Percentiles rank a stretch among this genome's conserved stretches.
Evolutionary conservation across 2,888 invertebrate genomes (phyloP).

Genomic region (Netelia inedita): DNA sequence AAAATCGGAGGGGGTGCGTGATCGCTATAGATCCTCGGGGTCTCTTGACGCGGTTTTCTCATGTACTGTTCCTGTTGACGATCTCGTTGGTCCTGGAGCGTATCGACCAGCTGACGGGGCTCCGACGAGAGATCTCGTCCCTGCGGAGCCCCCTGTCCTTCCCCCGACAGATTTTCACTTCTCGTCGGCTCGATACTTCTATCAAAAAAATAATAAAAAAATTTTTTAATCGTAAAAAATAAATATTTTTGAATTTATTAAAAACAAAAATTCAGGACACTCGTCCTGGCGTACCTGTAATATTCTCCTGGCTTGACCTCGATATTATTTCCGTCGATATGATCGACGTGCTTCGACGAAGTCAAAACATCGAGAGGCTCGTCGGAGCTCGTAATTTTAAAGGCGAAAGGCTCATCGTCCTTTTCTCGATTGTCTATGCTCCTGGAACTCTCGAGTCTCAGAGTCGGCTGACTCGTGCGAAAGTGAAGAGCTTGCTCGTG

Average conservation of each 20-base stretch:
- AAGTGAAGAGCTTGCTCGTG: constrained; percentile 71
- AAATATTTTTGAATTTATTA: not conserved
- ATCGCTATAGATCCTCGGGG: constrained; percentile 82
- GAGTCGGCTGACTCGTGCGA: constrained; percentile 74
- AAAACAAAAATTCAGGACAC: constrained; percentile 1
- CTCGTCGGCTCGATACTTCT: constrained; percentile 79
- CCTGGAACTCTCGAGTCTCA: constrained; percentile 78
- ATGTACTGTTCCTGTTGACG: constrained; percentile 70
- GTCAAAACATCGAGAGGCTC: constrained; percentile 77
- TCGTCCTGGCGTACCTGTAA: constrained; percentile 75
- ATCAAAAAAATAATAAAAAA: constrained; percentile 37
- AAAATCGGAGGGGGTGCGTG: constrained; percentile 78
- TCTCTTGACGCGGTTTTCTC: constrained; percentile 81
- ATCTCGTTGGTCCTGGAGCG: constrained; percentile 75
- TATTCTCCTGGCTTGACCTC: constrained; percentile 82
- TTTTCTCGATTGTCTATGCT: constrained; percentile 70
- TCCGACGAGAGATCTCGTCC: constrained; percentile 89
- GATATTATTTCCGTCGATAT: constrained; percentile 83
- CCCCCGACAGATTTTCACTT: constrained; percentile 88
- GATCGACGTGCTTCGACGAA: constrained; percentile 81
- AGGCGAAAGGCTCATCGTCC: constrained; percentile 68
- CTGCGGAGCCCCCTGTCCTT: constrained; percentile 91
- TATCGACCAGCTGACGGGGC: constrained; percentile 88
- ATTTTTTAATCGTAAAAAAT: not conserved
- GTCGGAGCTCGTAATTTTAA: constrained; percentile 69